Evolutionary conservation across 2,113 vertebrate species (phyloP).

Genomic region (Herpetotheres cachinnans): DNA sequence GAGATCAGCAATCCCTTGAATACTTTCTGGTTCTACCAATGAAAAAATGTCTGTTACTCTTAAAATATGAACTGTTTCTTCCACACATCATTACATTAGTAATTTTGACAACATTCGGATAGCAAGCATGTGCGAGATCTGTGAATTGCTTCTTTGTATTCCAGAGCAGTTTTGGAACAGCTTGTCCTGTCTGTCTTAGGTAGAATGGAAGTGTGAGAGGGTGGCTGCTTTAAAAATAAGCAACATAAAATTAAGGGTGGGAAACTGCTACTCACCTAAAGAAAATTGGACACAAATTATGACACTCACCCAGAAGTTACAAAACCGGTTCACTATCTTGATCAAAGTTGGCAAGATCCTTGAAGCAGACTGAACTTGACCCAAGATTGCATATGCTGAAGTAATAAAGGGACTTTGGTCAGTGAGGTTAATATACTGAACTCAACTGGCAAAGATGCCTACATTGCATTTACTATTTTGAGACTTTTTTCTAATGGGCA

Average conservation of each 20-base stretch:
- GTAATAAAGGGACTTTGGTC: neutral
- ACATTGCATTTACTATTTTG: neutral
- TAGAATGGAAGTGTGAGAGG: neutral
- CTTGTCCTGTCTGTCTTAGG: neutral
- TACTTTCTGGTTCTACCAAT: neutral
- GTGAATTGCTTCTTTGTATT: neutral
- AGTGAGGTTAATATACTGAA: neutral
- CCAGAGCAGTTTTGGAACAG: neutral
- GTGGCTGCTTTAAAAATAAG: neutral
- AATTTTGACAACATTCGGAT: neutral
- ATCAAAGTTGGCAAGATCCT: neutral
- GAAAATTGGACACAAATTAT: neutral
- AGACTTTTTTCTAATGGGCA: neutral
- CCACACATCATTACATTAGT: neutral
- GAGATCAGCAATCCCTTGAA: neutral
- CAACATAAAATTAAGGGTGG: neutral
- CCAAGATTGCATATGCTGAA: neutral
- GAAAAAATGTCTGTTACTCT: neutral
- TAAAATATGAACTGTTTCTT: neutral
- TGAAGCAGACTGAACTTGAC: neutral
- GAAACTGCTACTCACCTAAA: neutral
- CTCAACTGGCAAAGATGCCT: neutral
- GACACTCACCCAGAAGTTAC: neutral
- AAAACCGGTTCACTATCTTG: neutral
- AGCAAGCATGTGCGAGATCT: neutral